These are phyloP conservation scores for Coranthus polyacanthus DNA, from an alignment of 2,797 vertebrate species.

Conservation along the genomic window DNA sequence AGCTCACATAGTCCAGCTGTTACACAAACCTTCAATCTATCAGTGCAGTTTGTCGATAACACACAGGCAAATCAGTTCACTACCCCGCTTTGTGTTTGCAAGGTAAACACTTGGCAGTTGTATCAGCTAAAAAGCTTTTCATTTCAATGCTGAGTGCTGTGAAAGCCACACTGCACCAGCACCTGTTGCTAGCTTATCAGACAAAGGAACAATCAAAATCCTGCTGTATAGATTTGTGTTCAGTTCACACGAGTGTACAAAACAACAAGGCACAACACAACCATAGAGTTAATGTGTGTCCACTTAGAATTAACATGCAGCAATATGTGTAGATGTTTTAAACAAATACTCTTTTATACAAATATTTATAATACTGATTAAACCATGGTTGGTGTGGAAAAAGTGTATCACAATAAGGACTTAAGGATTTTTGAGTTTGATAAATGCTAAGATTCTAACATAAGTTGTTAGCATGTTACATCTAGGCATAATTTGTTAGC, in stretches of 20 bases:
- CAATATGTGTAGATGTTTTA: not conserved
- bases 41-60: slow-evolving; percentile 56
- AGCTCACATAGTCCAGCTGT: slow-evolving; percentile 73
- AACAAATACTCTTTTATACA: not conserved
- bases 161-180: slow-evolving; percentile 41
- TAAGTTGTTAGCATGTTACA: too few species aligned
- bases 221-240: slow-evolving; percentile 12
- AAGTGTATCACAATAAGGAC: too few species aligned
- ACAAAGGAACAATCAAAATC: slow-evolving; percentile 42
- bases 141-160: slow-evolving; percentile 41
- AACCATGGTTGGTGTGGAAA: not conserved
- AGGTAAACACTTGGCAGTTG: slow-evolving; percentile 59
- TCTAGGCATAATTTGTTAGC: too few species aligned
- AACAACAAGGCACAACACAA: not conserved
- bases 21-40: slow-evolving; percentile 56
- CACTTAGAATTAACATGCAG: not conserved
- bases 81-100: slow-evolving; percentile 64
- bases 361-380: too few species aligned
- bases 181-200: slow-evolving; percentile 59
- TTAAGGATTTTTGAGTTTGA: too few species aligned
- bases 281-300: not conserved
- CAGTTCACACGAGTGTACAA: slow-evolving; percentile 5
- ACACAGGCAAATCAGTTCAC: slow-evolving; percentile 69
- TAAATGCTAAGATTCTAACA: too few species aligned
- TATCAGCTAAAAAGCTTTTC: slow-evolving; percentile 63